Conservation (phyloP, 2,113 vertebrate species). For the Psophia crepitans region DNA sequence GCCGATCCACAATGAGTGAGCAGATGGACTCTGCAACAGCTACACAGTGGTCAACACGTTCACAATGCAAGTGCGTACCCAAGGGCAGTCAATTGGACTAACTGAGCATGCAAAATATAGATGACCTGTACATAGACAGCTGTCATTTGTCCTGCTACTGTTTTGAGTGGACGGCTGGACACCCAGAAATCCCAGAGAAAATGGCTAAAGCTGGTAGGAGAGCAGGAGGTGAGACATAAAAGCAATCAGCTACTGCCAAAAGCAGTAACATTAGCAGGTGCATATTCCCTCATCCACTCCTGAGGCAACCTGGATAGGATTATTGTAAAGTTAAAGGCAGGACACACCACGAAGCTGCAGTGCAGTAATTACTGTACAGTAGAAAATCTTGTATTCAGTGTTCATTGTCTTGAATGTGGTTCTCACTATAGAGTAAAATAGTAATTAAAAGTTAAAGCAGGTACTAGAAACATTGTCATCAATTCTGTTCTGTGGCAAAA, state of each 20-base stretch:
- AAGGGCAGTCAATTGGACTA: neutral
- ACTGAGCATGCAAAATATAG: neutral
- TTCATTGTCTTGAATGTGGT: neutral
- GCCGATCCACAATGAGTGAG: neutral
- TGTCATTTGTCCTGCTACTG: neutral
- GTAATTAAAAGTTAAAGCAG: neutral
- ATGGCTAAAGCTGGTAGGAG: neutral
- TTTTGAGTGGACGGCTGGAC: neutral
- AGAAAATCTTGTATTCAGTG: neutral
- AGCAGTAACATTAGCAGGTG: neutral
- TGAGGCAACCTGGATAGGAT: neutral
- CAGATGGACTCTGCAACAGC: neutral
- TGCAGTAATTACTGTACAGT: neutral
- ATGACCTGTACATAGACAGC: neutral
- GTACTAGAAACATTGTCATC: neutral
- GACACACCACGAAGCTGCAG: neutral
- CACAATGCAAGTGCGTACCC: neutral
- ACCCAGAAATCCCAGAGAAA: neutral
- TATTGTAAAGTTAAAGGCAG: neutral
- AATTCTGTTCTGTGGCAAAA: neutral
- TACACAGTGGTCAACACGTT: neutral
- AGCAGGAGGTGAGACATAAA: neutral
- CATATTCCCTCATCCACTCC: neutral
- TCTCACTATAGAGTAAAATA: neutral
- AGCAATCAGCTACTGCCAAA: neutral